Base-by-base conservation (phyloP, 2,888 invertebrate genomes). In the Deilephila porcellus region DNA sequence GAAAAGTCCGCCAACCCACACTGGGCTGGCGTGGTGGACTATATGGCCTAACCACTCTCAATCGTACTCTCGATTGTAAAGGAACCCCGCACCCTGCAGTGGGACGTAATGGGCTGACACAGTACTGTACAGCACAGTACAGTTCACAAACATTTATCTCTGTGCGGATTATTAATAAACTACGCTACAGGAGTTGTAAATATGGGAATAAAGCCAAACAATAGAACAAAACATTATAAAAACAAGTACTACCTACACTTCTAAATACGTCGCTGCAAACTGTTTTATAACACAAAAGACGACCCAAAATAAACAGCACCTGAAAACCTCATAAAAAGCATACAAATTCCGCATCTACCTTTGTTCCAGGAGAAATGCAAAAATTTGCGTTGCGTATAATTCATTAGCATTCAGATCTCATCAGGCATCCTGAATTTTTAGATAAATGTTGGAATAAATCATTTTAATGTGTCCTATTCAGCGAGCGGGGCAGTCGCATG, bases 401-500 rank as follows among this genome's bases (percentile, higher is more conserved):
- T 83, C 79, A 82, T 85, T 84, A 81, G 74, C 75, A 81, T 82
- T 76, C 77, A 76, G 74, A 72, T 74, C 75, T 77, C 79, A 79
- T 79, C 80, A 77, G 29, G 71, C 72, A 71, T 76, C 74, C 78
- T 76, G 79, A 76, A 75, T 77, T 80, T 80, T 79, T 79, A 80
- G 86, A 83, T 85, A 83, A 85, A 79, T 75, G 76, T 29, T 59
- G 74, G 77, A 76, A 82, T 82, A 77, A 81, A 77, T 85, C 83
- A 83, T 81, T 79, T 80, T 81, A 81, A 85, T 83, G 83, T 78
- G 75, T 84, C 84, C 85, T 84, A 79, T 37, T 25, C 72, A 11
- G 71, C 3, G 7, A 32, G 59, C 71, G 67, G 25, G 52, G 25
- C 14, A 11, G 8, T 20, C 34, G 34, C 20, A 25, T 67, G 67